Conservation (phyloP, 2,797 vertebrate genomes). For the Scleropages formosus region DNA sequence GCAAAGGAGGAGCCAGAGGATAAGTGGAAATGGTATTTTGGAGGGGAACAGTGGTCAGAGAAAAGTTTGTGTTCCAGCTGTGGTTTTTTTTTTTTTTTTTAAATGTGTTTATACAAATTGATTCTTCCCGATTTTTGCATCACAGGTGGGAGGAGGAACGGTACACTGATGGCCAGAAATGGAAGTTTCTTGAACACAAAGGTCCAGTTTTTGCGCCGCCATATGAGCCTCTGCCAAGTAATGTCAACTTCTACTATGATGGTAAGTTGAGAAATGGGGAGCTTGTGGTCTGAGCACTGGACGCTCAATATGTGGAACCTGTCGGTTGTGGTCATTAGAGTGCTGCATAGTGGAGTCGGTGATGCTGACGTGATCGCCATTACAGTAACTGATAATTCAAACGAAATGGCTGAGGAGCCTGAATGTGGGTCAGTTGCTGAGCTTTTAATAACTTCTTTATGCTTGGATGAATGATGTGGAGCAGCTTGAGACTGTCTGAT, state of each 20-base stretch:
- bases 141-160: conserved; percentile 97
- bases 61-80: conserved; percentile 24
- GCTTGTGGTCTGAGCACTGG: background rate
- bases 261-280: conserved; percentile 61
- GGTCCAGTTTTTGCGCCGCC: conserved; percentile 94
- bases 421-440: too few relatives aligned
- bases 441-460: too few relatives aligned
- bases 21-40: conserved; percentile 96
- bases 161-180: conserved; percentile 90
- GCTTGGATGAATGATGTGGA: too few relatives aligned
- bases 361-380: too few relatives aligned
- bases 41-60: conserved; percentile 2
- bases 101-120: too few relatives aligned
- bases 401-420: too few relatives aligned
- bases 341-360: background rate
- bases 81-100: conserved; percentile 15
- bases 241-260: conserved; percentile 94
- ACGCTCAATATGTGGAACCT: too few relatives aligned
- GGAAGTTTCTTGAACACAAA: conserved; percentile 98
- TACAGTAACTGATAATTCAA: too few relatives aligned
- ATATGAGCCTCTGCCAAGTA: conserved; percentile 87
- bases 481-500: too few relatives aligned
- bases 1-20: conserved; percentile 94
- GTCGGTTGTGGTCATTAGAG: background rate
- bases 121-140: background rate